Percentiles rank a stretch among this genome's conserved stretches.
These are phyloP conservation scores for Lycocerus yunnanus DNA, from an alignment of 2,888 invertebrate genomes.

Conservation along the genomic window DNA sequence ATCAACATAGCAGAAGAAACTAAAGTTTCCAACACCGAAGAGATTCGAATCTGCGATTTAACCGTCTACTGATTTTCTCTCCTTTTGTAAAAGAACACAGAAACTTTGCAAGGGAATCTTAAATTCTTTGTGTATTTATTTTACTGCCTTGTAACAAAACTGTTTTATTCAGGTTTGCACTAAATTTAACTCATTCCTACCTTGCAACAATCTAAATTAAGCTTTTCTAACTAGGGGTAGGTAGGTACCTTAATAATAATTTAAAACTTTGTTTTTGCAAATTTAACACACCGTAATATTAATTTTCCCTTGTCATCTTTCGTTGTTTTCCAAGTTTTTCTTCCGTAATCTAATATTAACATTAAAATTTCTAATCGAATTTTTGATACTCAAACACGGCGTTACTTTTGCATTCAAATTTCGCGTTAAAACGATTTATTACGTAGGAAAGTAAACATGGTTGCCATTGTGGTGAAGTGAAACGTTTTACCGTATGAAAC, in stretches of 20 bases:
- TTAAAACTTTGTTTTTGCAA: background rate
- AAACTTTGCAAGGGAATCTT: background rate
- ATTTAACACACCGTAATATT: no score
- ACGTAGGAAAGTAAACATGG: background rate
- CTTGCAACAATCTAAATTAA: background rate
- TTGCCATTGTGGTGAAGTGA: background rate
- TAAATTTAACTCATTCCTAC: background rate
- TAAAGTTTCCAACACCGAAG: no score
- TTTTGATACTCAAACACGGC: background rate
- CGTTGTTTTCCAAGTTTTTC: no score
- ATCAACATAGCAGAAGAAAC: no score
- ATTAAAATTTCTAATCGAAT: background rate
- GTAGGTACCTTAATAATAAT: background rate
- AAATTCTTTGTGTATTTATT: background rate
- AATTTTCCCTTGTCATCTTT: no score
- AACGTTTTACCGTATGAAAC: background rate
- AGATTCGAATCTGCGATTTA: no score
- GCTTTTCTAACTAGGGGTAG: background rate
- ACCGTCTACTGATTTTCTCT: no score
- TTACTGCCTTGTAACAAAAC: background rate
- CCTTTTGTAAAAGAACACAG: no score
- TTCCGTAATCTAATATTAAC: background rate
- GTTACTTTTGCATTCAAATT: background rate
- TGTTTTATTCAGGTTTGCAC: background rate
- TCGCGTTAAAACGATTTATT: background rate